These are phyloP conservation scores for Drosophila villosipedis DNA, from an alignment of 2,888 invertebrate species.

Conservation along the genomic window DNA sequence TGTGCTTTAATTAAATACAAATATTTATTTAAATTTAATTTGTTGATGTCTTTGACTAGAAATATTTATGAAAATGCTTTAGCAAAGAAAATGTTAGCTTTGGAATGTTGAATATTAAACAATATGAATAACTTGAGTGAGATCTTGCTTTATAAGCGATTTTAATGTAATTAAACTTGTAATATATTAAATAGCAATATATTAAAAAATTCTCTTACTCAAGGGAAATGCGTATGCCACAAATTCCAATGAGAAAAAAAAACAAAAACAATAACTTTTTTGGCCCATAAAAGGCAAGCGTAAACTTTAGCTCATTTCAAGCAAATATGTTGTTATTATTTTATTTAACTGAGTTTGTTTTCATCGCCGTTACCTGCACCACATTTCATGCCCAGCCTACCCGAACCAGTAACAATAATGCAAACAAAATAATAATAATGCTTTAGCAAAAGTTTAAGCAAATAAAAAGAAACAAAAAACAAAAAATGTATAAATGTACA, in stretches of 20 bases:
- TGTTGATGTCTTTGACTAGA: background rate
- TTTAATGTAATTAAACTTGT: background rate
- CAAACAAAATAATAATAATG: slow-evolving; percentile 62
- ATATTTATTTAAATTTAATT: slow-evolving; percentile 24
- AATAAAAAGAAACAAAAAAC: slow-evolving; percentile 31
- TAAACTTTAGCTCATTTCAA: slow-evolving; percentile 33
- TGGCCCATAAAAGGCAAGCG: slow-evolving; percentile 19
- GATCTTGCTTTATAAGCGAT: background rate
- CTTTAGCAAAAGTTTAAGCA: slow-evolving; percentile 53
- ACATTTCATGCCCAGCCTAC: slow-evolving; percentile 25
- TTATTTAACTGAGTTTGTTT: slow-evolving; percentile 29
- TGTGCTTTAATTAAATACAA: slow-evolving; percentile 21
- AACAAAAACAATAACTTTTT: background rate
- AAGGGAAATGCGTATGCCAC: background rate
- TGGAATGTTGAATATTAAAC: background rate
- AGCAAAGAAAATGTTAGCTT: background rate
- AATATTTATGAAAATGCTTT: background rate
- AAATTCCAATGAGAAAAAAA: background rate
- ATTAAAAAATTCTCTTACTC: background rate
- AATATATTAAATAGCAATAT: background rate
- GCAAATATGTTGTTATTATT: slow-evolving; percentile 1
- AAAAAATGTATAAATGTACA: background rate
- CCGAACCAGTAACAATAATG: slow-evolving; percentile 28
- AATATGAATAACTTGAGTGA: background rate
- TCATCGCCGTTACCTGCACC: slow-evolving; percentile 26